phyloP scores from a whole-genome alignment of 1,140 invertebrate genomes.

The Holcopasites calliopsidis region DNA sequence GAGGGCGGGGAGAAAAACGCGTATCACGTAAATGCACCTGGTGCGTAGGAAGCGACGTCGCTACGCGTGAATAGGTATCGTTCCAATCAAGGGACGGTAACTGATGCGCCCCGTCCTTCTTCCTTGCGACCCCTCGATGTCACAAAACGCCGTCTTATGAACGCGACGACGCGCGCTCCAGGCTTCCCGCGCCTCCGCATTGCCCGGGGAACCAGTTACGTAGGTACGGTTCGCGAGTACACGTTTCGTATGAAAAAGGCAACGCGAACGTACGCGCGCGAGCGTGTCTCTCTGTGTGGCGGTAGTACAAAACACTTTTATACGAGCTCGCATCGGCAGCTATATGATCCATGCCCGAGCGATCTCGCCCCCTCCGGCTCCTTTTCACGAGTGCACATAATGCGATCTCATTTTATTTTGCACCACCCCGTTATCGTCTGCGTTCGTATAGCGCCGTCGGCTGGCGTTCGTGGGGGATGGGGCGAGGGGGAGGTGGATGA shows the following conservation, averaged over 20 bases:
- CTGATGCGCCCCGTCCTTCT: background rate
- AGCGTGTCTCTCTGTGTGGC: background rate
- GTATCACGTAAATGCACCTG: too few relatives aligned
- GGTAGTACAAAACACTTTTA: conserved; percentile 33
- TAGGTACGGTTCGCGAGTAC: background rate
- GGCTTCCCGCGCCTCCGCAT: background rate
- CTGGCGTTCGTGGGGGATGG: conserved; percentile 3
- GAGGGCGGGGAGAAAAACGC: background rate
- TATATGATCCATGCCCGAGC: conserved; percentile 35
- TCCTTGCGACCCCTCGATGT: background rate
- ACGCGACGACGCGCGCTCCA: conserved; percentile 2
- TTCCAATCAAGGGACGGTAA: background rate
- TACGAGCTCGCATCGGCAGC: conserved; percentile 27
- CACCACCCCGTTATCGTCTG: conserved; percentile 58
- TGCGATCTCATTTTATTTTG: conserved; percentile 65
- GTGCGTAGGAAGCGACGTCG: background rate
- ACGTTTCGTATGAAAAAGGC: conserved; percentile 9
- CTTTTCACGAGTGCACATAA: conserved; percentile 63
- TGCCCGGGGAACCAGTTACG: background rate
- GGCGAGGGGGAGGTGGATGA: background rate
- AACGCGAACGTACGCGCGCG: background rate
- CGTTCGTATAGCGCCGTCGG: conserved; percentile 55
- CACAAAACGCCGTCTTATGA: conserved; percentile 10
- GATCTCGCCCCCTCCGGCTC: conserved; percentile 42
- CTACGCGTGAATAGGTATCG: conserved; percentile 2